A percentile compares a stretch with the other conserved stretches of the same genome.
Conservation (phyloP, 2,888 invertebrate genomes). For the Sclerodermus sp. region DNA sequence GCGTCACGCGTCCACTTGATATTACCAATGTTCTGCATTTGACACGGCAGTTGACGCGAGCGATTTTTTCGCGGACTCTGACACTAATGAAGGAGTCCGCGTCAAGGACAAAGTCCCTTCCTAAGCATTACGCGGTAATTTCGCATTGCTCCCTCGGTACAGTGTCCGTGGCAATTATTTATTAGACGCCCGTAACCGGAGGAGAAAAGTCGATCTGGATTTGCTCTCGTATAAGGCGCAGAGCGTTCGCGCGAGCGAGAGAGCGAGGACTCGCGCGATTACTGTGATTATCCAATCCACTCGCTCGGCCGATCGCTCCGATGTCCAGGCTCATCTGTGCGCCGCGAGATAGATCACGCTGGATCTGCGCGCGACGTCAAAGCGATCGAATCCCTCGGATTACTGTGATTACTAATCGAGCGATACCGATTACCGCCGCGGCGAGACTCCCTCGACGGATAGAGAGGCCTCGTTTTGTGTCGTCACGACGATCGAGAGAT, state of each 20-base stretch:
- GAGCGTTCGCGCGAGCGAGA: too few relatives aligned
- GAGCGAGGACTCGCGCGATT: slow-evolving; percentile 4
- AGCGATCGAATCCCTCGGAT: slow-evolving; percentile 6
- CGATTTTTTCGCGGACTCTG: background rate
- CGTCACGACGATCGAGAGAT: background rate
- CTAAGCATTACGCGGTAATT: background rate
- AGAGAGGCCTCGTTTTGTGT: background rate
- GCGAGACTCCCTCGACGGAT: too few relatives aligned
- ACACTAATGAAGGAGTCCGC: background rate
- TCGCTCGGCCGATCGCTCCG: slow-evolving; percentile 14
- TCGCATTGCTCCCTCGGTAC: background rate
- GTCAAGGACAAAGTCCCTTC: background rate
- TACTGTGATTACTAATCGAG: slow-evolving; percentile 19
- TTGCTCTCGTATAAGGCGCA: background rate
- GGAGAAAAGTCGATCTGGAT: too few relatives aligned
- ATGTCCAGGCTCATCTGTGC: slow-evolving; percentile 6
- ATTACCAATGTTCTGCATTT: too few relatives aligned
- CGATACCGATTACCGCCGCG: slow-evolving; percentile 6
- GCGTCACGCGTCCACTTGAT: too few relatives aligned
- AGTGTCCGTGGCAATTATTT: background rate
- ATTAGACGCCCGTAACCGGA: background rate
- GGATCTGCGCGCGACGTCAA: slow-evolving; percentile 11
- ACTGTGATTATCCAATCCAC: slow-evolving; percentile 20
- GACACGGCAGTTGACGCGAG: too few relatives aligned
- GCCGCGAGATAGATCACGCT: slow-evolving; percentile 13